These are phyloP conservation scores for Martes martes DNA, from an alignment of 2,113 vertebrate genomes.

Conservation along the genomic window DNA sequence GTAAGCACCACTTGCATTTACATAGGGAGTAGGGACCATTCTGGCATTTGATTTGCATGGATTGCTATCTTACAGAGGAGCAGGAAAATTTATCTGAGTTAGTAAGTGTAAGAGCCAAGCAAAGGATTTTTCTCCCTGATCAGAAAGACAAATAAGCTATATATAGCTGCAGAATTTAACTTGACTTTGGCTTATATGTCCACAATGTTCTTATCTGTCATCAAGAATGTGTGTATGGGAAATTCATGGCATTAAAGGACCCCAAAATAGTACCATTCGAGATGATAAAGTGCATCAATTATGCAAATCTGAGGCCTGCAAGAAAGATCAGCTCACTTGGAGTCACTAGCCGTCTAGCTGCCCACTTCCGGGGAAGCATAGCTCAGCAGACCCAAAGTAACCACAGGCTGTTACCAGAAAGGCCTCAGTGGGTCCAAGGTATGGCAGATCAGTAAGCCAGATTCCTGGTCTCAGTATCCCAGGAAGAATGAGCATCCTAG, in stretches of 20 bases:
- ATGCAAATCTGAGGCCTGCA: not conserved
- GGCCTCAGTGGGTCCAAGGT: not conserved
- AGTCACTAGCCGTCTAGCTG: not conserved
- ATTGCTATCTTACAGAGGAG: not conserved
- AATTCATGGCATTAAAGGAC: conserved; percentile 43
- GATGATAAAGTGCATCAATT: conserved; percentile 1
- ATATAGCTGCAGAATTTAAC: conserved; percentile 47
- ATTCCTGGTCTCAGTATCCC: not conserved
- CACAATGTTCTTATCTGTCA: conserved; percentile 54
- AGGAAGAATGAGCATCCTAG: too few species aligned
- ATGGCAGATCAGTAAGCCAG: not conserved
- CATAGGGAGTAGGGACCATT: not conserved
- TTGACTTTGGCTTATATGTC: conserved; percentile 23
- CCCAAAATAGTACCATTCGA: conserved; percentile 44
- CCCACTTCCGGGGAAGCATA: not conserved
- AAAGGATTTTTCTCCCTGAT: conserved; percentile 30
- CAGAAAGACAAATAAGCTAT: conserved; percentile 52
- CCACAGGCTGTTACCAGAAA: not conserved
- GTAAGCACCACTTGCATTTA: not conserved
- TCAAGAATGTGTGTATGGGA: conserved; percentile 50
- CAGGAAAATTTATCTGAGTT: not conserved
- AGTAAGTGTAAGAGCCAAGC: not conserved
- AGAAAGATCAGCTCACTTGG: not conserved
- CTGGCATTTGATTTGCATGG: not conserved
- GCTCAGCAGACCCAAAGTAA: not conserved